A percentile compares a stretch with the other conserved stretches of the same genome.
phyloP scores from a whole-genome alignment of 2,797 vertebrate species.

The Odontamblyopus rebecca region DNA sequence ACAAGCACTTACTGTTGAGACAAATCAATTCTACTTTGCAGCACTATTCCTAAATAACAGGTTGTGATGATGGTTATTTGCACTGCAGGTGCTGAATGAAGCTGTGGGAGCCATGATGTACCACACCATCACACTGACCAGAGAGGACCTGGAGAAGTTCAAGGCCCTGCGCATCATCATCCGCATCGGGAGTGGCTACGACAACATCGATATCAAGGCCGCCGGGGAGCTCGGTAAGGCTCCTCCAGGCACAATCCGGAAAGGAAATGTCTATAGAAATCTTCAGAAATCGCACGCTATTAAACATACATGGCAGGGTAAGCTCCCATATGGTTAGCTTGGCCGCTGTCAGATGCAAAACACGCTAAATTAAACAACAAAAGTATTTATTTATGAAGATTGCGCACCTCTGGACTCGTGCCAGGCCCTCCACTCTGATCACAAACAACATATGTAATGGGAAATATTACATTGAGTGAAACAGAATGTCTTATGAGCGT shows the following conservation, averaged over 20 bases:
- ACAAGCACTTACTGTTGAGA: not conserved
- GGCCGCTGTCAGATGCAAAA: not conserved
- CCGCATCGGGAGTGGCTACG: constrained; percentile 95
- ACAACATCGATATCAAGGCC: constrained; percentile 98
- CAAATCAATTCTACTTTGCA: not conserved
- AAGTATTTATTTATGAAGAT: constrained; percentile 34
- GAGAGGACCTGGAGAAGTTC: constrained; percentile 98
- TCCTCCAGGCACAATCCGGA: not conserved
- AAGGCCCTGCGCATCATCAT: constrained; percentile 96
- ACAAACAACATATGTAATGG: constrained; percentile 55
- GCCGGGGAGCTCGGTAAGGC: constrained; percentile 92
- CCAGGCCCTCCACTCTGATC: constrained; percentile 44
- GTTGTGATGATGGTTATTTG: not conserved
- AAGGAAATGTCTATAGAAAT: constrained; percentile 5
- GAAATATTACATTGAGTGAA: constrained; percentile 45
- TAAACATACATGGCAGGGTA: constrained; percentile 4
- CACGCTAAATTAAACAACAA: constrained; percentile 21
- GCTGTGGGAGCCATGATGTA: constrained; percentile 98
- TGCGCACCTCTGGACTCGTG: constrained; percentile 18
- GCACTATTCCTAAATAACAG: not conserved
- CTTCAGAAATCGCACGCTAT: constrained; percentile 15
- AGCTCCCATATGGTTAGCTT: constrained; percentile 21
- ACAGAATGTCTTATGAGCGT: constrained; percentile 53
- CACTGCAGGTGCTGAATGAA: constrained; percentile 89
- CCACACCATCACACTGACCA: constrained; percentile 96